Evolutionary conservation across 1,140 invertebrate species (phyloP), one percentile per base, ranked within the genome.

Genomic region (Brachionus rubens): DNA sequence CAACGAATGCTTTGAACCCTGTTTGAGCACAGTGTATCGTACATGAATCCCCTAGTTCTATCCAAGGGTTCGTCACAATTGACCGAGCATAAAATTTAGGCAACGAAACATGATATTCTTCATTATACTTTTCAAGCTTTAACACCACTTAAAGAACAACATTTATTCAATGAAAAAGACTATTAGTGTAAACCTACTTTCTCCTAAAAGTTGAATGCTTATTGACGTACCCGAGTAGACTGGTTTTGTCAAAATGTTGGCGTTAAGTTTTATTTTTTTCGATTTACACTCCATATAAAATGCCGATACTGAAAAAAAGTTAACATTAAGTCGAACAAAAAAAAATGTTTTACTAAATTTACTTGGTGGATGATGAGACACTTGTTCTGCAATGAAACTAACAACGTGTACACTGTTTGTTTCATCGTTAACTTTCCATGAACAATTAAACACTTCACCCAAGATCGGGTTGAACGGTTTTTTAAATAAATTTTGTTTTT

Each of bases 191-290:
- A 4, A 67, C 36, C 12, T 43, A 48, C 21, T 87, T 40, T 65
- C 40, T 7, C 59, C 59, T 24, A 65, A 19, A 3, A 65, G 3
- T 43, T 36, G n/a, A 43, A 65, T n/a, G 3, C n/a, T 24, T 19
- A 65, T 24, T 21, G 59, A 65, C 0, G 40, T 65, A 5, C 40
- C 59, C n/a, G 33, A 41, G 26, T 65, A 65, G 12, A 43, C 96
- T 78, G 94, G 96, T 85, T 97, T 98, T 16, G 95, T 98, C 90
- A 93, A 98, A 52, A 98, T 93, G 81, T 93, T 93, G 4, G 93
- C 93, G 80, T 91, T 90, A 83, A 97, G 93, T 82, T 90, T 90
- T 62, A 97, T 93, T 77, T 90, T 88, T 84, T 94, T 95, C 77
- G 90, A 89, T 77, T 90, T 89, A 86, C 95, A 92, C 85, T 98